Evolutionary conservation across 2,888 invertebrate genomes (phyloP), one percentile per base, ranked within the genome.

Genomic region (Synanthedon formicaeformis): DNA sequence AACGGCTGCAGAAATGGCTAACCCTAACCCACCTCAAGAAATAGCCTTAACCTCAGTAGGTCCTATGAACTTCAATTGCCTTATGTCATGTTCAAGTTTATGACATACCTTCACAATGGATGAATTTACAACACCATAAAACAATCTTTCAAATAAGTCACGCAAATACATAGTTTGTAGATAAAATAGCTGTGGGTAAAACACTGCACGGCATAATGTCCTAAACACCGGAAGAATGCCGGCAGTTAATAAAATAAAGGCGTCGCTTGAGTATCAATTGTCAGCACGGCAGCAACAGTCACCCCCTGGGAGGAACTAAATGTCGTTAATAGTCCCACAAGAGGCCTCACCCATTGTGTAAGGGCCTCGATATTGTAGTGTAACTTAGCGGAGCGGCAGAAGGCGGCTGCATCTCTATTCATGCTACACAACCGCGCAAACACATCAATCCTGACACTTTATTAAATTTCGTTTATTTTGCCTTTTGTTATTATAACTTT

Each of bases 261-360:
- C 45, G 45, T 45, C 14, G 45, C 13, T 45, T 14, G 12, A 45
- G 45, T 45, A 14, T 45, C 53, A 27, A 40, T 12, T 50, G 53
- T 54, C 52, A 53, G 52, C 54, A 51, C 45, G 52, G 40, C 45
- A 50, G 55, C 54, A 53, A 57, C n/a, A 14, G 27, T 53, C 48
- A 51, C 57, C 58, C 60, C 55, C 53, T 52, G 53, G 59, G 57
- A 45, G 61, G 53, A 16, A 51, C 59, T 64, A 66, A 67, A 62
- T 56, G 60, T 56, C 56, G 58, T 62, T 63, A 64, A 63, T 60
- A 54, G 58, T 53, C 56, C 53, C 57, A 51, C 57, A 53, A 45
- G 53, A 51, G 54, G 12, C 40, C 56, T 54, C 52, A 52, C 52
- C 53, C 50, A 57, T 57, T 58, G 45, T 45, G 45, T 45, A n/a